Evolutionary conservation across 2,888 invertebrate species (phyloP), one percentile per base, ranked within the genome.

Genomic region (Sphaerophoria taeniata): DNA sequence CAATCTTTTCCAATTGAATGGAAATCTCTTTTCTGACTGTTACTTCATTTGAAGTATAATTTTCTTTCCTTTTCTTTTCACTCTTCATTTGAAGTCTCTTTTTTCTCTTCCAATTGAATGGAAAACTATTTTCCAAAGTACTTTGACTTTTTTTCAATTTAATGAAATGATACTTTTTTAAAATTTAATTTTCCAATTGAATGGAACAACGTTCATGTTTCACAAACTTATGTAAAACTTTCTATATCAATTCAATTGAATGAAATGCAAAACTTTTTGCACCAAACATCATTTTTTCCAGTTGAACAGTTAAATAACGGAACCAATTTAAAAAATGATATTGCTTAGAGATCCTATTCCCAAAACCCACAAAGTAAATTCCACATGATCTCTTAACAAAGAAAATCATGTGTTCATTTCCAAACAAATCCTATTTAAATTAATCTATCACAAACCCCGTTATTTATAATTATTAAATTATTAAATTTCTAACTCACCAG

Each of bases 171-270:
- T 53, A 53, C 51, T 65, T 31, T 49, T 39, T 67, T 53, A 12
- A 43, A 70, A 70, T 70, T 45, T 53, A 69, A 69, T 69, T 39
- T 55, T 69, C 53, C 55, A 55, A 69, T 69, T 56, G n/a, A 70
- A 70, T 45, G 56, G 56, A 70, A 56, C 36, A 53, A 53, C 51
- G 3, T 53, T 53, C 51, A 53, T 53, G 51, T 53, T 53, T 53
- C 51, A 53, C 51, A 53, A 53, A 53, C 51, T 53, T 53, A 53
- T 53, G 51, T 53, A 53, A 53, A 53, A 53, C 51, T 53, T 53
- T 53, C 24, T 24, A 24, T 24, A 24, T 24, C 24, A 1, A 24
- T 24, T 24, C 24, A 24, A 24, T 24, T 24, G 24, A 24, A 24
- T 24, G 24, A 24, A 24, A 24, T 24, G 24, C 24, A 24, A 24